A percentile compares a stretch with the other conserved stretches of the same genome.
phyloP scores from a whole-genome alignment of 2,797 vertebrate genomes.

The Acanthis flammea region DNA sequence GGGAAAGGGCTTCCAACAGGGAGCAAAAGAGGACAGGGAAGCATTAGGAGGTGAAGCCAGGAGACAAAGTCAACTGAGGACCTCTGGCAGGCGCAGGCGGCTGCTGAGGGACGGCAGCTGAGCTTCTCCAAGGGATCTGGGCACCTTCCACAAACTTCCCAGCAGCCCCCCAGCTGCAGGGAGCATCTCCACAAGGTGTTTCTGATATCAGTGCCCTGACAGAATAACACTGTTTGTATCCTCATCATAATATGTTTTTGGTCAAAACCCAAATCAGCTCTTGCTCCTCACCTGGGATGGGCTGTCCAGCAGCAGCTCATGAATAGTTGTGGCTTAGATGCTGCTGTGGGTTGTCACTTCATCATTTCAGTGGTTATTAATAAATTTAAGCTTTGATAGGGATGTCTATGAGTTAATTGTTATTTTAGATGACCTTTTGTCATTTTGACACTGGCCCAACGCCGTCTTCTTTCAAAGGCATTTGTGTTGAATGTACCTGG shows the following conservation, averaged over 20 bases:
- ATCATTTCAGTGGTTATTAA: background rate
- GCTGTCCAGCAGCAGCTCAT: background rate
- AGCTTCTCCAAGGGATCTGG: background rate
- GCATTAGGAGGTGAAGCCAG: background rate
- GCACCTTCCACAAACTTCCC: background rate
- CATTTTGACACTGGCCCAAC: fast-evolving
- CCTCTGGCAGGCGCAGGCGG: background rate
- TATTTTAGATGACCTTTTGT: background rate
- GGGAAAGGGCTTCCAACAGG: background rate
- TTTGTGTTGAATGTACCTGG: background rate
- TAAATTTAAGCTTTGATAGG: background rate
- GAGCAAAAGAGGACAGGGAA: slow-evolving; percentile 1
- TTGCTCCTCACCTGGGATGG: background rate
- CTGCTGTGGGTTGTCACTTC: background rate
- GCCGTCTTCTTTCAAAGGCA: background rate
- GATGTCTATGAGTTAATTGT: background rate
- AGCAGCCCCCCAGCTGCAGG: background rate
- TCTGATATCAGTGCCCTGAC: background rate
- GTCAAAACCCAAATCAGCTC: background rate
- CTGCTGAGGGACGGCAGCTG: background rate
- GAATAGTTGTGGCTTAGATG: background rate
- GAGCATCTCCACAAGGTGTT: background rate
- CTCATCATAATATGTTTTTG: background rate
- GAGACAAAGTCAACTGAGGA: background rate
- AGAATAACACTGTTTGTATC: background rate